These are phyloP conservation scores for Lasius fuliginosus DNA, from an alignment of 2,888 invertebrate genomes.

Conservation along the genomic window DNA sequence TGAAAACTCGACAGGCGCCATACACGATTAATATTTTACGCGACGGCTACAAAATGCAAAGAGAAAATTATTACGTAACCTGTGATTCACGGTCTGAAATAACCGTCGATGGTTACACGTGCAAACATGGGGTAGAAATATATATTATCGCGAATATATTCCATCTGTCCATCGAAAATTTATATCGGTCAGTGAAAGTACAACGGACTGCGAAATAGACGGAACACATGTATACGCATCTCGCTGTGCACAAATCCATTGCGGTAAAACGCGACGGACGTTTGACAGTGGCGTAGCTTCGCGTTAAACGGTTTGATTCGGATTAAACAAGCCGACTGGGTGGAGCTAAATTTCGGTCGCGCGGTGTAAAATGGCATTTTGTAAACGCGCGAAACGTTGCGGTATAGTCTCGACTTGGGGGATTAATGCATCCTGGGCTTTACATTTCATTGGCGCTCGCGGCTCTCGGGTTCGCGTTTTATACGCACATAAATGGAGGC, in stretches of 20 bases:
- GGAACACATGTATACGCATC: constrained; percentile 10
- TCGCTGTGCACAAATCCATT: constrained; percentile 40
- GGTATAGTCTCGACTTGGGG: constrained; percentile 58
- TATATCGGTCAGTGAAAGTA: constrained; percentile 44
- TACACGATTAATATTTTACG: constrained; percentile 31
- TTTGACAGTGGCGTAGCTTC: constrained; percentile 22
- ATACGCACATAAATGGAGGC: constrained; percentile 81
- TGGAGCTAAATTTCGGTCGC: constrained; percentile 62
- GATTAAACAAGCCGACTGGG: constrained; percentile 67
- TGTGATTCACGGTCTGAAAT: constrained; percentile 25
- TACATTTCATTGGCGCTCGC: constrained; percentile 74
- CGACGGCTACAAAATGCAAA: constrained; percentile 21
- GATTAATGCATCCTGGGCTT: constrained; percentile 76
- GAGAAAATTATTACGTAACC: constrained; percentile 35
- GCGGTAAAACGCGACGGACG: constrained; percentile 19
- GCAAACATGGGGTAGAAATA: constrained; percentile 4
- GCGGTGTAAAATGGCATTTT: constrained; percentile 73
- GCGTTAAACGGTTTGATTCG: constrained; percentile 63
- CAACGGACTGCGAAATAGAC: constrained; percentile 29
- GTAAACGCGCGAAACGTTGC: constrained; percentile 71
- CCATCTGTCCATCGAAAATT: constrained; percentile 12
- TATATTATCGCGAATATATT: constrained; percentile 16
- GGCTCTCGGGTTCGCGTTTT: constrained; percentile 75
- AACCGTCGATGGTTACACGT: constrained; percentile 22
- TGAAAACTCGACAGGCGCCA: constrained; percentile 33